Conservation (phyloP, 2,113 vertebrate species). For the Stegostoma tigrinum region DNA sequence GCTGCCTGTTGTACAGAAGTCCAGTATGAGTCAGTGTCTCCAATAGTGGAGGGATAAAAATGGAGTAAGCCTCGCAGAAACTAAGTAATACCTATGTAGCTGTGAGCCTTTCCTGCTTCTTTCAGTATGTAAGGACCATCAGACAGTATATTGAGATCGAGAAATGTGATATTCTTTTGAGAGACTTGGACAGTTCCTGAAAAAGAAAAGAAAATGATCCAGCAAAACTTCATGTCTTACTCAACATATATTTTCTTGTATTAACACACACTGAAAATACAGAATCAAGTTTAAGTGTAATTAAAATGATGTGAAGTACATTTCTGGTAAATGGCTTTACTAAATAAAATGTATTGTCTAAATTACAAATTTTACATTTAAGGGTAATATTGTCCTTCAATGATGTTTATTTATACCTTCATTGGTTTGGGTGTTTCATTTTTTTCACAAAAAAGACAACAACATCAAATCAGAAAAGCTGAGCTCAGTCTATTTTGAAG, state of each 20-base stretch:
- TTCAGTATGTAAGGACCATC: not conserved
- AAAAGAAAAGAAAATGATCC: not conserved
- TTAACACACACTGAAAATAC: not conserved
- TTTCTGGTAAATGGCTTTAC: not conserved
- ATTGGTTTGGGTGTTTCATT: not conserved
- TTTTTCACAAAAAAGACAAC: not conserved
- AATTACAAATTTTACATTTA: not conserved
- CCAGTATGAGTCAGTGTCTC: not conserved
- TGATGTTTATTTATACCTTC: not conserved
- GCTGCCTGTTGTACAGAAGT: not conserved
- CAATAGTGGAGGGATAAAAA: not conserved
- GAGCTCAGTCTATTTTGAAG: not conserved
- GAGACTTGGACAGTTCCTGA: conserved; percentile 16
- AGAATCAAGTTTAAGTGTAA: not conserved
- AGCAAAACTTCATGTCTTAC: not conserved
- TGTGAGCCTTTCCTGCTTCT: not conserved
- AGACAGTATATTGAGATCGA: not conserved
- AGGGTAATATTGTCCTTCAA: not conserved
- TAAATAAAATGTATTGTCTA: no score
- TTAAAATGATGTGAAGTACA: not conserved
- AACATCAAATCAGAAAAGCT: not conserved
- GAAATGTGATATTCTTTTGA: conserved; percentile 24
- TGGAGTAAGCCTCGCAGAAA: not conserved
- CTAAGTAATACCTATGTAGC: conserved; percentile 8
- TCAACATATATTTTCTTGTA: not conserved